Conservation (phyloP, 2,888 invertebrate species). For the Koerneria pararmatus region DNA sequence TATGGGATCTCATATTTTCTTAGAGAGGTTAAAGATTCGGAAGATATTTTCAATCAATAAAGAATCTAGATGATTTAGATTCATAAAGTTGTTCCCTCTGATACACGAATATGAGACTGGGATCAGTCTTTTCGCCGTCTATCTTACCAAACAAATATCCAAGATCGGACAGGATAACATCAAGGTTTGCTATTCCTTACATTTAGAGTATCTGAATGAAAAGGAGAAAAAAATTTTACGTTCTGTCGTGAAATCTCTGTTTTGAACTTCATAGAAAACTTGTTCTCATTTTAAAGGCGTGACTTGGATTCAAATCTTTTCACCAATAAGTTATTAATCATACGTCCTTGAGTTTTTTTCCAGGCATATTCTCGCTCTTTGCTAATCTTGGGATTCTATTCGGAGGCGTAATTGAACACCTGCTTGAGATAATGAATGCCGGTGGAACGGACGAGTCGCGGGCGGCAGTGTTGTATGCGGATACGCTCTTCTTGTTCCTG, state of each 20-base stretch:
- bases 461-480: constrained; percentile 76
- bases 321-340: too few relatives aligned
- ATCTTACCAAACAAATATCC: constrained; percentile 64
- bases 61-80: constrained; percentile 57
- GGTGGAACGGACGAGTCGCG: constrained; percentile 69
- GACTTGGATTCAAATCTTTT: too few relatives aligned
- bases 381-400: background rate
- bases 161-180: constrained; percentile 62
- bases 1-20: too few relatives aligned
- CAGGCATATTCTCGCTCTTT: background rate
- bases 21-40: background rate
- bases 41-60: background rate
- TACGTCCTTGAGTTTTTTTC: too few relatives aligned
- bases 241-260: too few relatives aligned
- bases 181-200: too few relatives aligned
- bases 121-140: constrained; percentile 79
- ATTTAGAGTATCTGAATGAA: too few relatives aligned
- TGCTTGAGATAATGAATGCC: constrained; percentile 51
- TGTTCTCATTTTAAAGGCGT: too few relatives aligned
- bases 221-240: too few relatives aligned
- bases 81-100: constrained; percentile 93
- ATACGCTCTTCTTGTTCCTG: constrained; percentile 77
- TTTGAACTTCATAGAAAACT: too few relatives aligned
- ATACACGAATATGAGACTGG: constrained; percentile 86
- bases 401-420: background rate